Conservation (phyloP, 2,113 vertebrate genomes). For the Dolichotis patagonum region DNA sequence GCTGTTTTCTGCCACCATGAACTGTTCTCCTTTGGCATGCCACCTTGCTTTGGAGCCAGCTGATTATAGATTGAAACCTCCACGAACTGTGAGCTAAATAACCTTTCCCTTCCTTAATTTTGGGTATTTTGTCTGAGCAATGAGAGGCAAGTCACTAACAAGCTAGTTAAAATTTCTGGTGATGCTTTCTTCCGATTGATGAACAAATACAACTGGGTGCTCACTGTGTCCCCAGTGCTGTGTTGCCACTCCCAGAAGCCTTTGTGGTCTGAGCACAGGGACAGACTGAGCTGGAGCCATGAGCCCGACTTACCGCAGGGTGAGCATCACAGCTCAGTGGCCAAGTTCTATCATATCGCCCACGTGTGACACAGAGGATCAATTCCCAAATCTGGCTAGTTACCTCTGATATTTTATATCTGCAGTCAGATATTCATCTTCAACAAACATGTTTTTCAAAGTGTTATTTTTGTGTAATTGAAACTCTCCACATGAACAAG, state of each 20-base stretch:
- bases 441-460: not conserved
- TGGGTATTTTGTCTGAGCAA: too few relatives aligned
- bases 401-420: not conserved
- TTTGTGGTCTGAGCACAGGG: not conserved
- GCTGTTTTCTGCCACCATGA: too few relatives aligned
- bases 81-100: too few relatives aligned
- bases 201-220: not conserved
- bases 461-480: not conserved
- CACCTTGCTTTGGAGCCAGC: too few relatives aligned
- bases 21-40: too few relatives aligned
- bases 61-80: too few relatives aligned
- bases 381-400: not conserved
- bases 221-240: not conserved
- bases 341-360: not conserved
- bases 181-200: not conserved
- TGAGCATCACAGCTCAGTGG: not conserved
- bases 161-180: not conserved
- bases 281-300: not conserved
- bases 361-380: not conserved
- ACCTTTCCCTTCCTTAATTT: too few relatives aligned
- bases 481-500: not conserved
- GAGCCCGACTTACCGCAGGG: not conserved
- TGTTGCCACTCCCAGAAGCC: not conserved
- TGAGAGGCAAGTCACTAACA: too few relatives aligned
- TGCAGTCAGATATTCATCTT: conserved; percentile 5